These are phyloP conservation scores for Paradoxurus hermaphroditus DNA, from an alignment of 2,113 vertebrate species.

Conservation along the genomic window DNA sequence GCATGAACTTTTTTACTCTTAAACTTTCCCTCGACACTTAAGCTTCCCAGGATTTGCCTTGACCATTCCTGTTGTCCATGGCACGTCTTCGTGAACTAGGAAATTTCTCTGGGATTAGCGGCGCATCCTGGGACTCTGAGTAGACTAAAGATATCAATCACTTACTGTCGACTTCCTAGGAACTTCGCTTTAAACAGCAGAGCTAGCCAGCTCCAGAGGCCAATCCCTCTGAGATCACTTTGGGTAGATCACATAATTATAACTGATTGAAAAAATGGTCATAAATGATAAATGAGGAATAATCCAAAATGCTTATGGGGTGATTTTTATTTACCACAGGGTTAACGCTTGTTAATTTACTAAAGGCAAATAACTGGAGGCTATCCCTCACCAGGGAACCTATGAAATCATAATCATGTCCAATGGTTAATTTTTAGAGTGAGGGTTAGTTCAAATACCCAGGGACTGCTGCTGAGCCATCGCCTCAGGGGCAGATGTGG, in stretches of 20 bases:
- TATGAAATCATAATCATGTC: neutral
- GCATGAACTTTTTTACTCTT: neutral
- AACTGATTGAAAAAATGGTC: neutral
- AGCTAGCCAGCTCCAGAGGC: neutral
- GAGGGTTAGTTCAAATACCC: neutral
- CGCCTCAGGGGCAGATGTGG: neutral
- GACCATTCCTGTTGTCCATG: neutral
- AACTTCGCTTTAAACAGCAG: neutral
- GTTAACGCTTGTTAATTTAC: conserved; percentile 44
- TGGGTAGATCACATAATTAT: neutral
- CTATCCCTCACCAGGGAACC: neutral
- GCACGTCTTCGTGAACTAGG: neutral
- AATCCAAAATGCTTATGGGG: neutral
- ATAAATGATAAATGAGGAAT: neutral
- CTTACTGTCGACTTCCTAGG: neutral
- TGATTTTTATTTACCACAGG: conserved; percentile 29
- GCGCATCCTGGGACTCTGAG: neutral
- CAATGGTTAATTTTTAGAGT: neutral
- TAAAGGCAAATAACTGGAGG: neutral
- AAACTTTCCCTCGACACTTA: neutral
- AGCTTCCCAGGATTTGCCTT: neutral
- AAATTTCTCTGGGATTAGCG: neutral
- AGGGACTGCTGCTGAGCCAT: neutral
- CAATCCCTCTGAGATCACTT: neutral
- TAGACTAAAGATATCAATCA: neutral